A percentile compares a stretch with the other conserved stretches of the same genome.
Evolutionary conservation across 1,140 invertebrate genomes (phyloP).

Genomic region (Neuroterus valhalla): DNA sequence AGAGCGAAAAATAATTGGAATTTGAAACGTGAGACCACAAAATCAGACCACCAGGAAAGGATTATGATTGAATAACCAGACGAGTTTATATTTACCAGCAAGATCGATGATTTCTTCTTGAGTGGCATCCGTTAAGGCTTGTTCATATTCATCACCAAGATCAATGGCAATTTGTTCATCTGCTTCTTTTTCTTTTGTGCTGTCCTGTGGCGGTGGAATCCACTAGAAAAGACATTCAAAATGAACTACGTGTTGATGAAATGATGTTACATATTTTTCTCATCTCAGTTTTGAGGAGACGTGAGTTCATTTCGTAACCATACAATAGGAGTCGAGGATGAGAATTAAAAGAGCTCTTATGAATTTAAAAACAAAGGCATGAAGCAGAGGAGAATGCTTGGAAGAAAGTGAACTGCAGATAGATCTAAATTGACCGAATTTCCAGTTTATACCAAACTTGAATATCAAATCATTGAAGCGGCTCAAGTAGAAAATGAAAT

Average conservation of each 20-base stretch:
- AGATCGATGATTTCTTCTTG: constrained; percentile 99
- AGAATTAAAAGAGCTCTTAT: background rate
- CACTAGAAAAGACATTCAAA: constrained; percentile 77
- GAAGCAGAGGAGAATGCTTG: constrained; percentile 42
- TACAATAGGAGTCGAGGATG: constrained; percentile 32
- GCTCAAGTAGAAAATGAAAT: too few species aligned
- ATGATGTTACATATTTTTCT: constrained; percentile 31
- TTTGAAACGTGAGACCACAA: too few species aligned
- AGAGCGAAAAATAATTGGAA: too few species aligned
- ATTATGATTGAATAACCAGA: too few species aligned
- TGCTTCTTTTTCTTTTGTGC: constrained; percentile 84
- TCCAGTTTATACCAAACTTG: too few species aligned
- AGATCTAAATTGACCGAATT: too few species aligned
- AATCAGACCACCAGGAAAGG: too few species aligned
- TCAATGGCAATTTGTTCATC: constrained; percentile 95
- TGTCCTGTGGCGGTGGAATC: constrained; percentile 89
- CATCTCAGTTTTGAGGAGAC: background rate
- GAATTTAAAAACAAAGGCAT: background rate
- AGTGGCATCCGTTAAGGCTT: constrained; percentile 90
- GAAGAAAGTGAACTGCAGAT: too few species aligned
- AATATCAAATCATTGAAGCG: too few species aligned
- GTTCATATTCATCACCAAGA: constrained; percentile 96
- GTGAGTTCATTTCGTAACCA: background rate
- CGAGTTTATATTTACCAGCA: constrained; percentile 83
- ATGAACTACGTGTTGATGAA: too few species aligned